These are phyloP conservation scores for Macrophya annulata DNA, from an alignment of 2,888 invertebrate genomes.

Conservation along the genomic window DNA sequence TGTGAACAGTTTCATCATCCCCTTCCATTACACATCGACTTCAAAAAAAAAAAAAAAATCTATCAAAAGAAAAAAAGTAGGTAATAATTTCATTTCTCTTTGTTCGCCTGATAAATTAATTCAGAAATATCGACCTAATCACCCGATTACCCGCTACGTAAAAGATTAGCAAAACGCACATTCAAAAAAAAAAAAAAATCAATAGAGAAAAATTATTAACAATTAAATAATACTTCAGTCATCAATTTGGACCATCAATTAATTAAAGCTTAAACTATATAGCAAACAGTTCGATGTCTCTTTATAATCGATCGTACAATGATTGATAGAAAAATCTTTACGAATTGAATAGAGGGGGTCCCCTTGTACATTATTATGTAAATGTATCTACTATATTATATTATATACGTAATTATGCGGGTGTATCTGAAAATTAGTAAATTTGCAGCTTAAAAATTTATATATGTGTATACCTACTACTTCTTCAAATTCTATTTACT, in stretches of 20 bases:
- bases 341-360: not conserved
- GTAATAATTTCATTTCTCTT: not conserved
- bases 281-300: conserved; percentile 4
- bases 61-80: not conserved
- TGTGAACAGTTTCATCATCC: not conserved
- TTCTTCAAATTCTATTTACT: not conserved
- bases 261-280: not conserved
- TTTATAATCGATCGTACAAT: not conserved
- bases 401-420: not conserved
- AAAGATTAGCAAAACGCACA: not conserved
- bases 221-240: conserved; percentile 17
- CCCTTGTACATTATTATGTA: not conserved
- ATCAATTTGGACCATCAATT: not conserved
- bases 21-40: not conserved
- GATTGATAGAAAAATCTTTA: not conserved
- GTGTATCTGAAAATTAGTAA: not conserved
- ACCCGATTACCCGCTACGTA: not conserved
- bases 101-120: not conserved
- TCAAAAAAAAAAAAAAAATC: too few relatives aligned
- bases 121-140: not conserved
- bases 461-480: not conserved
- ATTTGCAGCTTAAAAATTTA: not conserved
- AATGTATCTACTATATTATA: not conserved
- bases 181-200: not conserved
- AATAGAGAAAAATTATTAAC: not conserved